Base-by-base conservation (phyloP, 30 jellyfish, hydroid and myxozoan species). In the Clytia hemisphaerica region DNA sequence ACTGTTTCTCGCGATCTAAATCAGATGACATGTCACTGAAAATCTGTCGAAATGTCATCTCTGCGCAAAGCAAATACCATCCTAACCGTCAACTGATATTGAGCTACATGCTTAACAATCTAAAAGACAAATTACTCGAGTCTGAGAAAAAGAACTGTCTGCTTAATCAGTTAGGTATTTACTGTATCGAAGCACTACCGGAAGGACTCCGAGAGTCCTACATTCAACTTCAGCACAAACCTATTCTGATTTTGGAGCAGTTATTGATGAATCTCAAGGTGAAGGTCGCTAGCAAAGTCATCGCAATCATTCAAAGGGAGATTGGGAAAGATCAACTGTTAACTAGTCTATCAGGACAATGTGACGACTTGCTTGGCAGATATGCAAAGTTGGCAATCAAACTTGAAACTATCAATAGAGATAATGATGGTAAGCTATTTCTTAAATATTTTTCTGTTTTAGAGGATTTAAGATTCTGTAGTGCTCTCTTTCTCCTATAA, bases 381-480 rank as follows among this genome's bases (percentile, higher is more conserved):
- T 88, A 76, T 75, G 97, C 94, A 15, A 70, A 73, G 76, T 71
- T 61, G 57, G 61, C 97, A n/a, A n/a, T n/a, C n/a, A n/a, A n/a
- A n/a, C n/a, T n/a, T n/a, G n/a, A n/a, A n/a, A n/a, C n/a, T n/a
- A n/a, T n/a, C n/a, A n/a, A n/a, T n/a, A n/a, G n/a, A n/a, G n/a
- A n/a, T n/a, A n/a, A n/a, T n/a, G n/a, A n/a, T n/a, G n/a, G n/a
- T n/a, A n/a, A n/a, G n/a, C n/a, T n/a, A n/a, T n/a, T n/a, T n/a
- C n/a, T n/a, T n/a, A n/a, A n/a, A n/a, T n/a, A n/a, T n/a, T n/a
- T n/a, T n/a, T n/a, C n/a, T n/a, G n/a, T n/a, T n/a, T n/a, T n/a
- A n/a, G n/a, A n/a, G n/a, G n/a, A n/a, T n/a, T n/a, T n/a, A n/a
- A n/a, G n/a, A n/a, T n/a, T n/a, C n/a, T n/a, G n/a, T n/a, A n/a